phyloP scores from a whole-genome alignment of 2,113 vertebrate species.

The Sceloporus tristichus region DNA sequence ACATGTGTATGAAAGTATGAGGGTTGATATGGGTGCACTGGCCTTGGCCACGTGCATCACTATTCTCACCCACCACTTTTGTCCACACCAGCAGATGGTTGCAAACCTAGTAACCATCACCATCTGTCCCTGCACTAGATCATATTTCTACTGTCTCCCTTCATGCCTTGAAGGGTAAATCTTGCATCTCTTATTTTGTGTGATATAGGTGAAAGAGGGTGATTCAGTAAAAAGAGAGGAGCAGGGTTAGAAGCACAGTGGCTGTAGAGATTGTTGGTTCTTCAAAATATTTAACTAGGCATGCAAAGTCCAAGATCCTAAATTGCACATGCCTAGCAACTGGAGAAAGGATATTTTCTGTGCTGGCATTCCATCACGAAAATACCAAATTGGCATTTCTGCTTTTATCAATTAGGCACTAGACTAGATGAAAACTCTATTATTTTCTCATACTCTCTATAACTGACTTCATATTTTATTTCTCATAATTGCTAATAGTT shows the following conservation, averaged over 20 bases:
- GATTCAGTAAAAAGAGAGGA: not conserved
- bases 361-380: not conserved
- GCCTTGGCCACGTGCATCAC: not conserved
- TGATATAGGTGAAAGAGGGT: not conserved
- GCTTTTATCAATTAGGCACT: not conserved
- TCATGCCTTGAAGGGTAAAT: not conserved
- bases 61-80: not conserved
- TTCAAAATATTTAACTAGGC: not conserved
- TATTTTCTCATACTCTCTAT: too few relatives aligned
- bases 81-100: not conserved
- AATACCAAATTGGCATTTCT: too few relatives aligned
- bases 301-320: not conserved
- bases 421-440: not conserved
- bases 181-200: not conserved
- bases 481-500: not conserved
- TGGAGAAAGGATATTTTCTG: not conserved
- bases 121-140: not conserved
- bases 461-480: too few relatives aligned
- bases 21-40: not conserved
- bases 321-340: not conserved
- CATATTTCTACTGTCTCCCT: not conserved
- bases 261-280: not conserved
- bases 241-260: not conserved
- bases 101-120: not conserved
- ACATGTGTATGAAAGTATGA: not conserved